Evolutionary conservation across 2,797 vertebrate genomes (phyloP).

Genomic region (Myiotriccus ornatus): DNA sequence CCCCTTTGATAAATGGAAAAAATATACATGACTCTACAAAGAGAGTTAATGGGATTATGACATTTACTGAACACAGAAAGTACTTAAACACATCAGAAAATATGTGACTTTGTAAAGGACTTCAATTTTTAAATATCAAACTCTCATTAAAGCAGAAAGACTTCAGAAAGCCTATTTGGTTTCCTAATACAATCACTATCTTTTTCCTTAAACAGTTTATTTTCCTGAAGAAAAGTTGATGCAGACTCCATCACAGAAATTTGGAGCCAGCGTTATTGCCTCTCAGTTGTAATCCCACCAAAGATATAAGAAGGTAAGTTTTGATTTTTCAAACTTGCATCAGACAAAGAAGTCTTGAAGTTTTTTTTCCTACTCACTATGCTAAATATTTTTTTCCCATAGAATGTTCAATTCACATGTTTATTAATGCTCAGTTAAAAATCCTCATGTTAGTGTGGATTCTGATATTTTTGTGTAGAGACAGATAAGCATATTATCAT

Average conservation of each 20-base stretch:
- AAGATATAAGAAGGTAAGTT: not conserved
- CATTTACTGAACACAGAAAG: constrained; percentile 67
- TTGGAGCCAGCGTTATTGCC: not conserved
- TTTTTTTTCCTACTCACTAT: not conserved
- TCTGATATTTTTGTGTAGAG: not conserved
- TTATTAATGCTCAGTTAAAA: not conserved
- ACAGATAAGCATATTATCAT: not conserved
- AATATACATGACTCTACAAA: constrained; percentile 49
- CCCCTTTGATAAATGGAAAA: constrained; percentile 26
- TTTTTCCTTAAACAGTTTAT: not conserved
- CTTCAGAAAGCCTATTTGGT: constrained; percentile 46
- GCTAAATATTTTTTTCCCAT: not conserved
- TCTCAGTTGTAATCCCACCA: not conserved
- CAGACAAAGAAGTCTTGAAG: not conserved
- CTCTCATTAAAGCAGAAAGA: constrained; percentile 34
- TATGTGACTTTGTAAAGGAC: constrained; percentile 61
- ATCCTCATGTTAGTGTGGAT: not conserved
- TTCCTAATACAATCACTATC: not conserved
- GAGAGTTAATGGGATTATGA: constrained; percentile 70
- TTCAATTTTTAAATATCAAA: constrained; percentile 72
- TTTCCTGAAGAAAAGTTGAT: not conserved
- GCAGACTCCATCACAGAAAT: not conserved
- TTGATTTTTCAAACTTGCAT: not conserved
- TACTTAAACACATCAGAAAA: constrained; percentile 64
- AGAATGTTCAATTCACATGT: not conserved